Evolutionary conservation across 2,888 invertebrate genomes (phyloP), one percentile per base, ranked within the genome.

Genomic region (Teinopalpus imperialis): DNA sequence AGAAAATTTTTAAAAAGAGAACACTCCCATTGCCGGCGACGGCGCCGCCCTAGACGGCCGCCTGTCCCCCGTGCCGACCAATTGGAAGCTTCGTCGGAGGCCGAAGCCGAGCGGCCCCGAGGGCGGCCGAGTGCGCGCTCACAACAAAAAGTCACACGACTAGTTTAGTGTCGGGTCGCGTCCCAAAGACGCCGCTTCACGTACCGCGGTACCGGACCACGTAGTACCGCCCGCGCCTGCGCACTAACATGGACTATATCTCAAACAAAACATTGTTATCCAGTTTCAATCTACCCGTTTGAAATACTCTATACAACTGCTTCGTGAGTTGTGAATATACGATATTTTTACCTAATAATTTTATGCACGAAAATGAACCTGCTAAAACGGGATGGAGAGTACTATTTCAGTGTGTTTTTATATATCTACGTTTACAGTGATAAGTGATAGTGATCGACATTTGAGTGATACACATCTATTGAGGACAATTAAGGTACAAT

Each of bases 111-210:
- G 54, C 51, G 49, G 49, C 59, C 54, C 78, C 87, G 83, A 81
- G 70, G 67, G 70, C 64, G 66, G 60, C 81, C 85, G 83, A 82
- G 52, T 62, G 67, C 67, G 72, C 71, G 79, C 80, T 79, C 80
- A 78, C 78, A 82, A 86, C 88, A 89, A 88, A 89, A 88, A 88
- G 81, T 83, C 77, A 73, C 72, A 80, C 79, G 79, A 85, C 83
- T 77, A 76, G 82, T 81, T 89, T 85, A 89, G 89, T 89, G 79
- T 88, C 86, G 89, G 88, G 88, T 87, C 75, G 89, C 86, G 87
- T 88, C 88, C 89, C 88, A 87, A 73, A 77, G 81, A 71, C 81
- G 85, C 74, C 77, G 85, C 83, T 82, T 81, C 88, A 80, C 78
- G 83, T 81, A 69, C 61, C 69, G 81, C 71, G 69, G 66, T 63